Base-by-base conservation (phyloP, 2,888 invertebrate genomes). In the Noctua comes region DNA sequence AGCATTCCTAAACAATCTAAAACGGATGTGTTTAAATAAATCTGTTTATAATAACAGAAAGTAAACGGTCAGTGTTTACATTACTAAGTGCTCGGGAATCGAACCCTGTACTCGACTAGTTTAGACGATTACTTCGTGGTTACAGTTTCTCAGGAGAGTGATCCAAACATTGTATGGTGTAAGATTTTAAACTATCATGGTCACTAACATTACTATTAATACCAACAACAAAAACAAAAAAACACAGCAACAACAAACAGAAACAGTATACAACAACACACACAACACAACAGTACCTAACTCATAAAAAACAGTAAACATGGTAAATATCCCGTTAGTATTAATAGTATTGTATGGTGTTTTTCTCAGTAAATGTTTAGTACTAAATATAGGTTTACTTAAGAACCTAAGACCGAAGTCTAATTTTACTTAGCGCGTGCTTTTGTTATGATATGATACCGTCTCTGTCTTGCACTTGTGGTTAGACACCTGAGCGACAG, bases 21-120 rank as follows among this genome's bases (percentile, higher is more conserved):
- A 84, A 74, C 80, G 85, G 84, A 87, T 68, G 51, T 75, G 62
- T 80, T 84, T 74, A 84, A 84, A 82, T 84, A 82, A 84, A 82
- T 80, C 66, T 87, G 85, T 86, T 84, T 86, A 87, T 83, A 77
- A 87, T 85, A 87, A 77, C 82, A 27, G 40, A 84, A 78, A 76
- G 77, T 87, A 80, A 84, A 84, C 76, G 54, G 59, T 54, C 48
- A 36, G 21, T 87, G 86, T 86, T 86, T 87, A 86, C 85, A 51
- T 66, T 78, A 70, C 79, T 82, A 68, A 84, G 87, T 86, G 87
- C 68, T 65, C 68, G 43, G 70, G 82, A 82, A 64, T 76, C 64
- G 64, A 86, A 84, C 79, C 66, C 57, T 21, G 72, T 40, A 54
- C 71, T 43, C 62, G 51, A 27, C 65, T 66, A 68, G 76, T 66